Evolutionary conservation across 2,797 vertebrate genomes (phyloP).

Genomic region (Lithobates pipiens): DNA sequence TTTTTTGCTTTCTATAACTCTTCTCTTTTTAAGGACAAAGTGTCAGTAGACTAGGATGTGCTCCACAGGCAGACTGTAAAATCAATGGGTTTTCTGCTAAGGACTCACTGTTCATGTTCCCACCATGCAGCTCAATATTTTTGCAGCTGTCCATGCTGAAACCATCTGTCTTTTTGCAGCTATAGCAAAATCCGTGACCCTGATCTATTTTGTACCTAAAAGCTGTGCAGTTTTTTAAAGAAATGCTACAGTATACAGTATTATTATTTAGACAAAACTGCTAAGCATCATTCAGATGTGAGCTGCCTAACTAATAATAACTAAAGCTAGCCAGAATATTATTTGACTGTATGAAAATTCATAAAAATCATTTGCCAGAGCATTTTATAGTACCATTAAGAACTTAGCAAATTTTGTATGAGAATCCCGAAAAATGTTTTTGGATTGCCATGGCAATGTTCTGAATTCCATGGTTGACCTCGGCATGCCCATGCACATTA

Average conservation of each 20-base stretch:
- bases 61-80: constrained; percentile 47
- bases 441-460: too few species aligned
- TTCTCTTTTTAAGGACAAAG: constrained; percentile 41
- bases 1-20: constrained; percentile 35
- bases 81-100: constrained; percentile 63
- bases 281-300: not conserved
- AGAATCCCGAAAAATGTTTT: too few species aligned
- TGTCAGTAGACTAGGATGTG: constrained; percentile 19
- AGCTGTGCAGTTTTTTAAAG: not conserved
- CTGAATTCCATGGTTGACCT: too few species aligned
- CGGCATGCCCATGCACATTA: too few species aligned
- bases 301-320: not conserved
- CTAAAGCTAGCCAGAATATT: too few species aligned
- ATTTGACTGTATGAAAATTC: too few species aligned
- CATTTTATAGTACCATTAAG: too few species aligned
- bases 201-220: not conserved
- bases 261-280: not conserved
- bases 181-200: constrained; percentile 13
- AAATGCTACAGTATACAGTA: not conserved
- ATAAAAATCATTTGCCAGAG: too few species aligned
- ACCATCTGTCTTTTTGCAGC: not conserved
- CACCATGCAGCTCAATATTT: not conserved
- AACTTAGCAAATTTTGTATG: too few species aligned
- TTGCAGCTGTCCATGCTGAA: not conserved
- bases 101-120: constrained; percentile 60